phyloP scores from a whole-genome alignment of 1,140 invertebrate genomes.

The Acromyrmex charruanus region DNA sequence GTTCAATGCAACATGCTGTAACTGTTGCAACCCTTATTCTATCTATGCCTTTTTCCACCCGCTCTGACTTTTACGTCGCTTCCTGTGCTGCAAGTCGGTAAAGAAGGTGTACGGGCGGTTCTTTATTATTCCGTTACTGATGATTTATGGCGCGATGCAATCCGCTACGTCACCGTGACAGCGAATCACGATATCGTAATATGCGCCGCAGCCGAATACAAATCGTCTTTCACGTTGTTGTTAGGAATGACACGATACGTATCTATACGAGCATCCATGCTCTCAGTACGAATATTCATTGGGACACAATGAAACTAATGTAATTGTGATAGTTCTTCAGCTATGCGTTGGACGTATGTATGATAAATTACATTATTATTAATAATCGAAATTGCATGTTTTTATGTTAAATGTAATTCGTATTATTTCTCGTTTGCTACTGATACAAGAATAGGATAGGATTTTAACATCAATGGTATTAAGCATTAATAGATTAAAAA shows the following conservation, averaged over 20 bases:
- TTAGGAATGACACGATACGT: neutral
- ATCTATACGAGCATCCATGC: neutral
- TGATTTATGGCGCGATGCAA: conserved; percentile 49
- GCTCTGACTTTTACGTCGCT: neutral
- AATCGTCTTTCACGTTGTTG: conserved; percentile 25
- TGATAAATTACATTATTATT: neutral
- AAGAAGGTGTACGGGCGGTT: neutral
- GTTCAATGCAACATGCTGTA: conserved; percentile 58
- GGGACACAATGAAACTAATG: neutral
- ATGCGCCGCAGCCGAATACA: neutral
- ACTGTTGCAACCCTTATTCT: conserved; percentile 61
- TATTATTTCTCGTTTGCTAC: neutral
- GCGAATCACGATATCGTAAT: conserved; percentile 20
- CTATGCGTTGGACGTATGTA: neutral
- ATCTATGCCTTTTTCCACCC: conserved; percentile 58
- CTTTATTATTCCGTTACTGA: conserved; percentile 68
- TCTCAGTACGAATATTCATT: conserved; percentile 1
- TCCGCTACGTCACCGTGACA: neutral
- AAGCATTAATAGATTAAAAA: too few species aligned
- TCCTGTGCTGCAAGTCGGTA: conserved; percentile 20
- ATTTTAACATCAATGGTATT: neutral
- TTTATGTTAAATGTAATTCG: neutral
- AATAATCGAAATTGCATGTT: neutral
- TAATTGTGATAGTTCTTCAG: neutral
- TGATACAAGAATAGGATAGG: neutral